These are phyloP conservation scores for Corythucha ciliata DNA, from an alignment of 2,888 invertebrate species.

Conservation along the genomic window DNA sequence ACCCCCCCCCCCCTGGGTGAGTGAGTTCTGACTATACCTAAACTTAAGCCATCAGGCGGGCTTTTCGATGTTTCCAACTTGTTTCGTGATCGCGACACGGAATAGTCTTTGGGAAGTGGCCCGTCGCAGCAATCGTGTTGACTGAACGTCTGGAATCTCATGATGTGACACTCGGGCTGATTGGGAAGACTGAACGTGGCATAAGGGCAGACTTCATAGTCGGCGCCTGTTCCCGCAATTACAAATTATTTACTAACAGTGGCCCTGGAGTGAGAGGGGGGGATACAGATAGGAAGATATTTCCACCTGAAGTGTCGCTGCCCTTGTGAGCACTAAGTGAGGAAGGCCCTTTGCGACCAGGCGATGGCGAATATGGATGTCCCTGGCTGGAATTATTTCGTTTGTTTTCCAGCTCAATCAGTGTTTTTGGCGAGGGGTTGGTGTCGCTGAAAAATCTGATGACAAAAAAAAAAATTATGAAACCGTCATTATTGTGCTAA, in stretches of 20 bases:
- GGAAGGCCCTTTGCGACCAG: conserved; percentile 38
- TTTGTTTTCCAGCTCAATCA: conserved; percentile 39
- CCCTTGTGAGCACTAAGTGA: conserved; percentile 38
- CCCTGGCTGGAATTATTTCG: conserved; percentile 36
- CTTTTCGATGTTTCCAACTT: conserved; percentile 36
- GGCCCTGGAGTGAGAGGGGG: neutral
- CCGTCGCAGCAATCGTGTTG: conserved; percentile 39
- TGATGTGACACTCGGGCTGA: conserved; percentile 38
- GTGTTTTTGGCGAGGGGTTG: conserved; percentile 34
- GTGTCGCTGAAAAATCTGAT: conserved; percentile 18
- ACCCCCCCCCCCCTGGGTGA: no score
- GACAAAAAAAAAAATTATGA: neutral
- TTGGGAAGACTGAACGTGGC: conserved; percentile 41
- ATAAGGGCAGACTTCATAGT: conserved; percentile 42
- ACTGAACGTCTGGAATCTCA: conserved; percentile 40
- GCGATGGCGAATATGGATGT: conserved; percentile 38
- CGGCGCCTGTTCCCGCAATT: no score
- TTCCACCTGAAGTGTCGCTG: conserved; percentile 37
- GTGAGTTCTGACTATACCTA: conserved; percentile 35
- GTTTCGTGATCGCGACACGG: conserved; percentile 27
- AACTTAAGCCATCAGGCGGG: conserved; percentile 39
- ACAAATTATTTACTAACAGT: no score
- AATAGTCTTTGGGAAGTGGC: conserved; percentile 29
- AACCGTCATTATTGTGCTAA: neutral
- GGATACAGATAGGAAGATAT: neutral